phyloP scores from a whole-genome alignment of 2,113 vertebrate species.

The Epinephelus cyanopodus region DNA sequence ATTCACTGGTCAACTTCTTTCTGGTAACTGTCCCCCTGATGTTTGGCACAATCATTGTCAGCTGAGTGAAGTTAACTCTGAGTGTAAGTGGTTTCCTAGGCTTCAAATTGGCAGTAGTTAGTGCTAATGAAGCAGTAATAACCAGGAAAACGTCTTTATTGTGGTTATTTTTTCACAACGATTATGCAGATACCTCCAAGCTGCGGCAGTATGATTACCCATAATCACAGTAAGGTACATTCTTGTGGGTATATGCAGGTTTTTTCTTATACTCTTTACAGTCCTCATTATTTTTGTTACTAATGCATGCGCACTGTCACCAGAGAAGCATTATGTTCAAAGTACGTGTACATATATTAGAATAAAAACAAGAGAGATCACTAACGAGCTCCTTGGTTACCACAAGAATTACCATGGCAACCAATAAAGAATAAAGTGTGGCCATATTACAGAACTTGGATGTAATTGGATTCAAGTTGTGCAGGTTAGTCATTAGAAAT shows the following conservation, averaged over 20 bases:
- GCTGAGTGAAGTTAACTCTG: conserved; percentile 39
- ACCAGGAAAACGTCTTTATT: conserved; percentile 47
- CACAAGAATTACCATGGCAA: conserved; percentile 66
- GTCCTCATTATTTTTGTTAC: conserved; percentile 57
- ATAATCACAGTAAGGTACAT: conserved; percentile 57
- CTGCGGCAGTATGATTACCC: conserved; percentile 53
- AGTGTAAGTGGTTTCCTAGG: conserved; percentile 52
- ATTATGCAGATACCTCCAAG: conserved; percentile 46
- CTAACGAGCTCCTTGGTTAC: conserved; percentile 66
- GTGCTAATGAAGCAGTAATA: conserved; percentile 67
- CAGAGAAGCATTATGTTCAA: conserved; percentile 58
- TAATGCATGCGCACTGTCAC: conserved; percentile 57
- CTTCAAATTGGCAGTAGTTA: conserved; percentile 61
- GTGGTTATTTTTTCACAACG: conserved; percentile 47
- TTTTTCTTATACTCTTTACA: conserved; percentile 27
- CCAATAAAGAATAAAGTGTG: conserved; percentile 52
- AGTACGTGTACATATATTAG: conserved; percentile 37
- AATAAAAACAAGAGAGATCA: conserved; percentile 52
- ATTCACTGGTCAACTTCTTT: conserved; percentile 24
- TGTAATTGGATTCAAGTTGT: conserved; percentile 60
- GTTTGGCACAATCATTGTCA: conserved; percentile 32
- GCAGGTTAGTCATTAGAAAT: conserved; percentile 54
- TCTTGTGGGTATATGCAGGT: conserved; percentile 20
- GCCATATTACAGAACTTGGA: conserved; percentile 43
- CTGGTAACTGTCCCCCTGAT: background rate